Evolutionary conservation across 2,113 vertebrate species (phyloP).

Genomic region (Sorex araneus): DNA sequence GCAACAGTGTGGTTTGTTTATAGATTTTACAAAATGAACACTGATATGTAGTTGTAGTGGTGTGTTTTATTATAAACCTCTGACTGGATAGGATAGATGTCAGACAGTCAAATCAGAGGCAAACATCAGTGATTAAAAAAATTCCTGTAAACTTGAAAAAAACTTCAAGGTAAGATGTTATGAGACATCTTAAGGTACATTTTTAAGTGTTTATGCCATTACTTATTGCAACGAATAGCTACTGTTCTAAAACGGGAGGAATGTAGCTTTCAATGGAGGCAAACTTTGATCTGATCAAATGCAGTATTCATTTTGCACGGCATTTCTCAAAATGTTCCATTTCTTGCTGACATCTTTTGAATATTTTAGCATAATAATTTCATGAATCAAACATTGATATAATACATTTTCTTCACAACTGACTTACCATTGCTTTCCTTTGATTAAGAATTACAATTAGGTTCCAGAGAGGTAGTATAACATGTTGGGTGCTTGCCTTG

Average conservation of each 20-base stretch:
- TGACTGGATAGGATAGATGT: not conserved
- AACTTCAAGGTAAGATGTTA: not conserved
- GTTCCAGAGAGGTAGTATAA: no score
- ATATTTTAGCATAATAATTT: conserved; percentile 9
- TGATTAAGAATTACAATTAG: not conserved
- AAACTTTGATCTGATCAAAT: not conserved
- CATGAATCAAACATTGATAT: not conserved
- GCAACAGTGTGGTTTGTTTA: not conserved
- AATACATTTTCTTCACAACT: not conserved
- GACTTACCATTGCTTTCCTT: not conserved
- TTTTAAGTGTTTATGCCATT: not conserved
- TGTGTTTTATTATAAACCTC: not conserved
- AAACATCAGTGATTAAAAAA: not conserved
- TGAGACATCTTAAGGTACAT: not conserved
- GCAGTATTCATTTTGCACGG: not conserved
- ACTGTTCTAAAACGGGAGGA: not conserved
- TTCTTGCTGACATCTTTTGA: conserved; percentile 3
- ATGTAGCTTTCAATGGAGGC: not conserved
- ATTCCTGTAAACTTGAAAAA: not conserved
- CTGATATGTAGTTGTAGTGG: not conserved
- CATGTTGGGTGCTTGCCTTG: no score
- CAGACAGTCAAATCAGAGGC: not conserved
- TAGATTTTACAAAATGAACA: not conserved
- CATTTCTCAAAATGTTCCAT: not conserved
- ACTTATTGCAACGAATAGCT: not conserved